phyloP scores from a whole-genome alignment of 2,888 invertebrate species.

The Neoascia interrupta region DNA sequence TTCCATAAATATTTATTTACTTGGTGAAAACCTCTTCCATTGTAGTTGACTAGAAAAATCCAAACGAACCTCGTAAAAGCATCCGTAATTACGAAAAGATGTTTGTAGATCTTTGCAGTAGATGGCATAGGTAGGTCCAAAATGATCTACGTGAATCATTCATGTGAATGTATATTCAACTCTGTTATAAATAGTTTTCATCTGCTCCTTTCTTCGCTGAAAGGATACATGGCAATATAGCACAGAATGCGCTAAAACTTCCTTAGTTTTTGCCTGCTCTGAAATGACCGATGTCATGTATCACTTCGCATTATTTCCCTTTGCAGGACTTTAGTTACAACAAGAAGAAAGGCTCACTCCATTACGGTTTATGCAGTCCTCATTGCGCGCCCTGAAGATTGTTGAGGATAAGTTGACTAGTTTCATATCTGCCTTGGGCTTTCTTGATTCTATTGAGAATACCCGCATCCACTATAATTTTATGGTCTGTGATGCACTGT shows the following conservation, averaged over 20 bases:
- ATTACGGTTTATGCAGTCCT: constrained; percentile 10
- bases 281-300: constrained; percentile 20
- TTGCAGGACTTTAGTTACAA: constrained; percentile 30
- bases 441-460: too few relatives aligned
- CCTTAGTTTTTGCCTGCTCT: constrained; percentile 18
- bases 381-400: constrained; percentile 7
- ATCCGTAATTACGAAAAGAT: constrained; percentile 73
- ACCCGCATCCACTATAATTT: constrained; percentile 1
- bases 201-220: constrained; percentile 68
- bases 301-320: constrained; percentile 7
- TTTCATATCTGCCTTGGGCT: constrained; percentile 35
- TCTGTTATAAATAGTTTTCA: constrained; percentile 75
- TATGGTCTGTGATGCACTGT: constrained; percentile 48
- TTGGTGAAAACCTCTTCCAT: too few relatives aligned
- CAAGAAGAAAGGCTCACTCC: constrained; percentile 24
- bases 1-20: constrained; percentile 71
- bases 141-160: constrained; percentile 74
- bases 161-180: constrained; percentile 71
- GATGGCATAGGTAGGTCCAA: constrained; percentile 73
- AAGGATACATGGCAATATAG: constrained; percentile 39
- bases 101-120: constrained; percentile 73
- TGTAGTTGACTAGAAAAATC: constrained; percentile 74
- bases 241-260: constrained; percentile 37
- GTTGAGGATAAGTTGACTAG: constrained; percentile 34
- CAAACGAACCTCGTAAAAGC: constrained; percentile 75